These are phyloP conservation scores for Pilophorus perplexus DNA, from an alignment of 2,888 invertebrate species.

Conservation along the genomic window DNA sequence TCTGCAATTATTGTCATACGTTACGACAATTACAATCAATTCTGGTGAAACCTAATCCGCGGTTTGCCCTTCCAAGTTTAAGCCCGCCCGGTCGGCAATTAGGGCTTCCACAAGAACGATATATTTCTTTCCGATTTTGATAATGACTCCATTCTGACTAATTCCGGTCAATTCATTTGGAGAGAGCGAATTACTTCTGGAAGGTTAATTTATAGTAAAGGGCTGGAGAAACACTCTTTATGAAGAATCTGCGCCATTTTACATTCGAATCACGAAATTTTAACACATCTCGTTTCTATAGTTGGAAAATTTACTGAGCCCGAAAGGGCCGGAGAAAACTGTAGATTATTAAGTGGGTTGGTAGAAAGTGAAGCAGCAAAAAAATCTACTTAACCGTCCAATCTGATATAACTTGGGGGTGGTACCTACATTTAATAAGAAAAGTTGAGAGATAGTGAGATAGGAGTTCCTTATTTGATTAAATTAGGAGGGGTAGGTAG, in stretches of 20 bases:
- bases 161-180: neutral
- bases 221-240: too few relatives aligned
- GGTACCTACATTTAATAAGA: conserved; percentile 7
- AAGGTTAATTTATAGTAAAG: too few relatives aligned
- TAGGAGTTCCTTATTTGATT: conserved; percentile 28
- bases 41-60: conserved; percentile 10
- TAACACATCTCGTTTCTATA: too few relatives aligned
- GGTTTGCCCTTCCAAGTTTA: neutral
- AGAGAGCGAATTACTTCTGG: too few relatives aligned
- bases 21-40: conserved; percentile 39
- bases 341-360: too few relatives aligned
- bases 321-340: too few relatives aligned
- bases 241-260: too few relatives aligned
- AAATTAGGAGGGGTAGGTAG: conserved; percentile 10
- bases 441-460: conserved; percentile 24
- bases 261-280: too few relatives aligned
- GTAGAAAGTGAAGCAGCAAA: too few relatives aligned
- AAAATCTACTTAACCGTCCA: neutral
- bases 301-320: too few relatives aligned
- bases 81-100: conserved; percentile 1
- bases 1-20: conserved; percentile 34
- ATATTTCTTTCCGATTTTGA: conserved; percentile 30
- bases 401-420: too few relatives aligned
- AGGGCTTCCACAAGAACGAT: neutral
- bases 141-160: conserved; percentile 1